These are phyloP conservation scores for Oxygymnocypris stewartii DNA, from an alignment of 2,113 vertebrate species.

Conservation along the genomic window DNA sequence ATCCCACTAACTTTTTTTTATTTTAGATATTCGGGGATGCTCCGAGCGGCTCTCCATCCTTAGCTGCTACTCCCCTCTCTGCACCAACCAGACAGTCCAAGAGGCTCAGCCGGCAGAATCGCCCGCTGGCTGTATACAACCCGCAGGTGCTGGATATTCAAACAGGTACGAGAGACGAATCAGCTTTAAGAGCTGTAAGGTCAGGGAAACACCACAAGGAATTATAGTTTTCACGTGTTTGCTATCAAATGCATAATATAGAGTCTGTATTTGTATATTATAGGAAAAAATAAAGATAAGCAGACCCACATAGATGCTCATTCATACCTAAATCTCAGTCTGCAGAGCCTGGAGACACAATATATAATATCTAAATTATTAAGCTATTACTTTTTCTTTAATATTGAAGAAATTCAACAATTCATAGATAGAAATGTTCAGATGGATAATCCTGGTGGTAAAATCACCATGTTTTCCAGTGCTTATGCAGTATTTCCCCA, in stretches of 20 bases:
- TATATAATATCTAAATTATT: not conserved
- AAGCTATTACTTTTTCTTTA: not conserved
- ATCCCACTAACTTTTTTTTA: conserved; percentile 31
- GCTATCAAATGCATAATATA: not conserved
- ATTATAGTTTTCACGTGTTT: not conserved
- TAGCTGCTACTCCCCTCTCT: conserved; percentile 75
- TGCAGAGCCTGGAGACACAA: not conserved
- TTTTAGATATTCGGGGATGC: conserved; percentile 89
- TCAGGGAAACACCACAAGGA: not conserved
- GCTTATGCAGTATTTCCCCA: not conserved
- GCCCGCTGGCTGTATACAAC: conserved; percentile 95
- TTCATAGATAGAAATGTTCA: not conserved
- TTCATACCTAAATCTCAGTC: not conserved
- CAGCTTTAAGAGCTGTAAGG: conserved; percentile 9
- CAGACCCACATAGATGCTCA: not conserved
- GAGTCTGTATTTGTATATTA: not conserved
- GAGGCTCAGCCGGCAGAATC: conserved; percentile 83
- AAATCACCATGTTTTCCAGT: not conserved
- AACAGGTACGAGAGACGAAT: conserved; percentile 79
- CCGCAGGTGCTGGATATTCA: conserved; percentile 86
- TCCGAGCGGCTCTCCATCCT: conserved; percentile 78
- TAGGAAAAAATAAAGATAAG: not conserved
- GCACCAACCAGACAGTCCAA: conserved; percentile 90
- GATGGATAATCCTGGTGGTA: not conserved
- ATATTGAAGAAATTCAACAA: not conserved